A percentile compares a stretch with the other conserved stretches of the same genome.
phyloP scores from a whole-genome alignment of 2,888 invertebrate species.

The Acleris laterana region DNA sequence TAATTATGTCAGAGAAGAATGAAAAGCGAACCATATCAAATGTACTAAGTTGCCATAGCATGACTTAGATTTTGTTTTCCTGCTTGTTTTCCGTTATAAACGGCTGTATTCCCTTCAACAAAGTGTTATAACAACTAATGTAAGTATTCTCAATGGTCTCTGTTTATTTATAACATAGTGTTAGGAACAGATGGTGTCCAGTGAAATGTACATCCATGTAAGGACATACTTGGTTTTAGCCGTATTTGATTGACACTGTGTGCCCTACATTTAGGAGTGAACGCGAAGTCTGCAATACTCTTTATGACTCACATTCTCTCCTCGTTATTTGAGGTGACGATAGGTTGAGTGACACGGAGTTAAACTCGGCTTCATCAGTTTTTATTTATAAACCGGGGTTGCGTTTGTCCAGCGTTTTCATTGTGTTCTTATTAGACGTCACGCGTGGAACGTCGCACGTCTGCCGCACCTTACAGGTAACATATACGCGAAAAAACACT shows the following conservation, averaged over 20 bases:
- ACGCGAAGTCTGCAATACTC: conserved; percentile 39
- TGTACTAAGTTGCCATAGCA: too few species aligned
- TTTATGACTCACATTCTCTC: conserved; percentile 60
- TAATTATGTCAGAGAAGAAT: too few species aligned
- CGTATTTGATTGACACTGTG: conserved; percentile 53
- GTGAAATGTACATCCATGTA: conserved; percentile 63
- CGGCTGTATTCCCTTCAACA: conserved; percentile 41
- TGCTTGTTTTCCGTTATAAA: conserved; percentile 41
- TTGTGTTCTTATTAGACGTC: conserved; percentile 17
- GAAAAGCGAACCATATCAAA: too few species aligned
- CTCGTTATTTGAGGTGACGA: conserved; percentile 58
- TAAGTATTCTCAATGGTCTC: conserved; percentile 43
- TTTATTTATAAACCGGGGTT: conserved; percentile 52
- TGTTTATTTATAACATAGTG: conserved; percentile 1
- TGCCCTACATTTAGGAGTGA: conserved; percentile 59
- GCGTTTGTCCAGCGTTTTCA: conserved; percentile 22
- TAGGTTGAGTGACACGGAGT: conserved; percentile 51
- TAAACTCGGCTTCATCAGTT: conserved; percentile 45
- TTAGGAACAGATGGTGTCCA: conserved; percentile 52
- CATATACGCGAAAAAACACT: neutral
- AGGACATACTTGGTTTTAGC: conserved; percentile 58
- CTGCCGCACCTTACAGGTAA: conserved; percentile 20
- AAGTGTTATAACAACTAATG: conserved; percentile 41
- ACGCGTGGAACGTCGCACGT: conserved; percentile 12
- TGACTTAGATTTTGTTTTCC: conserved; percentile 33